Evolutionary conservation across 1,140 invertebrate species (phyloP).

Genomic region (Polypedilum vanderplanki): DNA sequence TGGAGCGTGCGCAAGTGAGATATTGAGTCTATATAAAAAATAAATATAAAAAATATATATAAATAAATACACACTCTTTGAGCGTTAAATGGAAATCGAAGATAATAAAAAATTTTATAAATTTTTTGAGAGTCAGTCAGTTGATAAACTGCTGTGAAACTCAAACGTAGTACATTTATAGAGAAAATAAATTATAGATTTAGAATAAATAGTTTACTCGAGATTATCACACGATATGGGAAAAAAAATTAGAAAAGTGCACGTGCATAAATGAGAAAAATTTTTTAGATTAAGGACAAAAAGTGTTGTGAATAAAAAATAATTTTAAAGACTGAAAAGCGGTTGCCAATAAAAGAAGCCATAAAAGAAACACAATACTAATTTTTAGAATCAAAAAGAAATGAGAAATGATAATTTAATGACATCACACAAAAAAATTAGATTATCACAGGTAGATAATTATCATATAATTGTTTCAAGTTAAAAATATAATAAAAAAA

Average conservation of each 20-base stretch:
- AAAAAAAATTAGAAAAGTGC: neutral
- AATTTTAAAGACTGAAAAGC: neutral
- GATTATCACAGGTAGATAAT: neutral
- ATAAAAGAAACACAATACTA: neutral
- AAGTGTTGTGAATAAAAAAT: neutral
- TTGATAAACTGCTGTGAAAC: neutral
- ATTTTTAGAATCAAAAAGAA: neutral
- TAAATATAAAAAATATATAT: no score
- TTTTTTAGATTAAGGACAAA: neutral
- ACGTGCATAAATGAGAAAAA: neutral
- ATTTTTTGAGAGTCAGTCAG: neutral
- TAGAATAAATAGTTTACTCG: neutral
- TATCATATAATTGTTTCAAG: neutral
- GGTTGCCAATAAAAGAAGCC: neutral
- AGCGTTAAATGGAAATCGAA: neutral
- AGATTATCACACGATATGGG: neutral
- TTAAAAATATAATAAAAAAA: no score
- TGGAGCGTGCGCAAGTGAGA: no score
- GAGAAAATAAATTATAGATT: neutral
- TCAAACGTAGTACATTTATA: neutral
- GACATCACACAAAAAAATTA: constrained; percentile 8
- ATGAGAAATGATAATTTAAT: neutral
- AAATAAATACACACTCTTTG: no score
- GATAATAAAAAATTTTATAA: neutral
- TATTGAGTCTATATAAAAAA: no score